Percentiles rank a stretch among this genome's conserved stretches.
phyloP scores from a whole-genome alignment of 2,113 vertebrate species.

The Piprites chloris region DNA sequence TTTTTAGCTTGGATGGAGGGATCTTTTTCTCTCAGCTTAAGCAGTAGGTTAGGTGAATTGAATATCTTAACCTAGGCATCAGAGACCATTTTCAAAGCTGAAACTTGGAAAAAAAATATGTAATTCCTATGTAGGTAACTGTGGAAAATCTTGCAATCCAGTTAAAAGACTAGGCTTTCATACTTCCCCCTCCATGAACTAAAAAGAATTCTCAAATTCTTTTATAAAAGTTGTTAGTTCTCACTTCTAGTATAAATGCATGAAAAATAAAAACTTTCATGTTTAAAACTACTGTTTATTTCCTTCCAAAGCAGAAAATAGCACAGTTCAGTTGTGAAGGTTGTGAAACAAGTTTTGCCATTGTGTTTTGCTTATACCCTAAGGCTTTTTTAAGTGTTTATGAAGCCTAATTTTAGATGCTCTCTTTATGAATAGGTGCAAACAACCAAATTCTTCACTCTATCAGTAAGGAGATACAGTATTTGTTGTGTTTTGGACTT shows the following conservation, averaged over 20 bases:
- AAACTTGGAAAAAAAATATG: background rate
- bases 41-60: background rate
- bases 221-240: background rate
- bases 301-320: background rate
- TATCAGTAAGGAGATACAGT: background rate
- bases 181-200: background rate
- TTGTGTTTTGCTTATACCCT: background rate
- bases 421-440: background rate
- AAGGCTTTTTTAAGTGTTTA: background rate
- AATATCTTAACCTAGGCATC: background rate
- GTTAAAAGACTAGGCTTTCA: background rate
- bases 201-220: background rate
- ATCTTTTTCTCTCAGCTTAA: background rate
- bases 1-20: background rate
- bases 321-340: background rate
- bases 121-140: background rate
- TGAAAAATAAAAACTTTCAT: background rate
- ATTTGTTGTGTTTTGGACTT: background rate
- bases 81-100: background rate
- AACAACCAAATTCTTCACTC: background rate
- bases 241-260: background rate
- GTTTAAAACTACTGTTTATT: background rate
- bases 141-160: background rate
- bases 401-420: background rate
- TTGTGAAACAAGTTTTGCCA: background rate